Conservation (phyloP, 35 echinoderm and acorn worm genomes). For the Apostichopus japonicus region DNA sequence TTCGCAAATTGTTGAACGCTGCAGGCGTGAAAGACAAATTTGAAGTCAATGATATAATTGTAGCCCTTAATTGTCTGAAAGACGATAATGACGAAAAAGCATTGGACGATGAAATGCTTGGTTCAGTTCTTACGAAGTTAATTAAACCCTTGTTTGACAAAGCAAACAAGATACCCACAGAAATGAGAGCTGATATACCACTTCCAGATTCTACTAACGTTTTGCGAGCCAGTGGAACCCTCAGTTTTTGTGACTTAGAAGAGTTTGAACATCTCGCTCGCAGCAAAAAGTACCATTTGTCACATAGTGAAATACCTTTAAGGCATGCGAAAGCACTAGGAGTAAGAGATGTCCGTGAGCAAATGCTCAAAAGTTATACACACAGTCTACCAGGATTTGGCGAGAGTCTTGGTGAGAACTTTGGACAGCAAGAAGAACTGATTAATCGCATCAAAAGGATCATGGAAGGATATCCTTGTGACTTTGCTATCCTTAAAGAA, state of each 20-base stretch:
- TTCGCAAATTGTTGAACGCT: conserved; percentile 43
- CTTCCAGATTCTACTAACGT: conserved; percentile 44
- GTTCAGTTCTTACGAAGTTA: background rate
- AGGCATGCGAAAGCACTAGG: conserved; percentile 40
- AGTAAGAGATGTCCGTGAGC: conserved; percentile 54
- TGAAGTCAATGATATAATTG: conserved; percentile 46
- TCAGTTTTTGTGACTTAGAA: conserved; percentile 61
- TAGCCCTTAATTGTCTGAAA: conserved; percentile 34
- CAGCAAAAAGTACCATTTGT: background rate
- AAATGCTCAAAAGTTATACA: conserved; percentile 38
- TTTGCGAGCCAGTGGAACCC: conserved; percentile 6
- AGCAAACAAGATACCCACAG: background rate
- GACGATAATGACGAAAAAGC: background rate
- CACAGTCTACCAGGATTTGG: conserved; percentile 25
- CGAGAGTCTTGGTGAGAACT: conserved; percentile 15
- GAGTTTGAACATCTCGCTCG: conserved; percentile 32
- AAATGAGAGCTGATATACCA: background rate
- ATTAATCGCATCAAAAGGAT: conserved; percentile 76
- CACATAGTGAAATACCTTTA: conserved; percentile 38
- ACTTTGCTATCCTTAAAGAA: conserved; percentile 81
- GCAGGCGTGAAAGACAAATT: conserved; percentile 62
- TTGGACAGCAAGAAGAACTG: conserved; percentile 91
- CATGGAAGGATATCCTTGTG: conserved; percentile 73
- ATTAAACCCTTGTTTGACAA: background rate
- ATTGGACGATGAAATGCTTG: conserved; percentile 21